phyloP scores from a whole-genome alignment of 1,140 invertebrate genomes.

The Hyles vespertilio region DNA sequence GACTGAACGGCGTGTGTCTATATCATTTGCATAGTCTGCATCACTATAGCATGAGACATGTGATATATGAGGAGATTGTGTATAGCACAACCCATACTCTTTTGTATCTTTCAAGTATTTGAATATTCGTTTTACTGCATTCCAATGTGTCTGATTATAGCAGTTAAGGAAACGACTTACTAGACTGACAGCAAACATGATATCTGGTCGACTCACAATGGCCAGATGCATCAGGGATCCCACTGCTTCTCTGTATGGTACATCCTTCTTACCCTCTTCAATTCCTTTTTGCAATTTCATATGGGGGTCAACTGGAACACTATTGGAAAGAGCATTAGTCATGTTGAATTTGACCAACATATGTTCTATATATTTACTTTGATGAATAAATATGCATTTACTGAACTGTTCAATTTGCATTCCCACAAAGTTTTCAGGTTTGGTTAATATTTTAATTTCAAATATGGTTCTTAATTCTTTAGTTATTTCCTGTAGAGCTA shows the following conservation, averaged over 20 bases:
- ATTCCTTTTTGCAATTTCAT: no score
- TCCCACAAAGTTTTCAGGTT: slow-evolving; percentile 35
- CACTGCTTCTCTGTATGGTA: slow-evolving; percentile 50
- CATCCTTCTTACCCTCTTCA: no score
- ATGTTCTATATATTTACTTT: slow-evolving; percentile 29
- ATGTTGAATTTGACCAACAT: slow-evolving; percentile 30
- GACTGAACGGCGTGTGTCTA: slow-evolving; percentile 9
- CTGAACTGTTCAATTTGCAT: slow-evolving; percentile 27
- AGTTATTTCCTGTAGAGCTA: slow-evolving; percentile 5
- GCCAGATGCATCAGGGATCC: slow-evolving; percentile 60
- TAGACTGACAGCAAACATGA: slow-evolving; percentile 31
- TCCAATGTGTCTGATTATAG: slow-evolving; percentile 40
- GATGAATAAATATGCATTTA: slow-evolving; percentile 28
- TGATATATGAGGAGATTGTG: slow-evolving; percentile 20
- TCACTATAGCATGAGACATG: slow-evolving; percentile 16
- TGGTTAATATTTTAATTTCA: slow-evolving; percentile 12
- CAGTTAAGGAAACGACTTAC: slow-evolving; percentile 60
- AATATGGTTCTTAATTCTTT: slow-evolving; percentile 12
- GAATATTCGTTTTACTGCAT: slow-evolving; percentile 30
- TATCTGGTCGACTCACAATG: slow-evolving; percentile 29
- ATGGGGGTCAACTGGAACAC: slow-evolving; percentile 28
- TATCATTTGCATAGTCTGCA: slow-evolving; percentile 11
- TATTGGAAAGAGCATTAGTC: slow-evolving; percentile 21
- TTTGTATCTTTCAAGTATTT: slow-evolving; percentile 29
- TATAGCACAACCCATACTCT: background rate